Base-by-base conservation (phyloP, 1,140 invertebrate genomes). In the Micrasema longulum region DNA sequence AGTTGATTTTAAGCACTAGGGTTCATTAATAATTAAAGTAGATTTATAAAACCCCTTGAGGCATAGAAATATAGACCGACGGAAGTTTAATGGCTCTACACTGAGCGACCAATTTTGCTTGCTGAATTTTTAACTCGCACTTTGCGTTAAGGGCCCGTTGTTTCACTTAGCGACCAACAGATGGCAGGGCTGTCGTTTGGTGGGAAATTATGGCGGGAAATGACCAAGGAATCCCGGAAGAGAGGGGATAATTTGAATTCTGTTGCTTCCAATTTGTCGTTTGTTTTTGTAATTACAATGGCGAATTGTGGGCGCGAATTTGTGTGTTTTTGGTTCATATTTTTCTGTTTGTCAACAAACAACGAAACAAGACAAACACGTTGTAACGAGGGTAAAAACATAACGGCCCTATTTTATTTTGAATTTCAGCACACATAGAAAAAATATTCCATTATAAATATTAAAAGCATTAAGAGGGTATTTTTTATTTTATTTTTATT, bases 101-200 rank as follows among this genome's bases (percentile, higher is more conserved):
- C 18, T 2, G 47, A 20, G 50, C 26, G 50, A 53, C 23, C n/a
- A 53, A 53, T 26, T 53, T 53, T 11, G 48, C 20, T 11, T 18
- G 20, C 11, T 52, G 48, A 52, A 52, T 52, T 52, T 52, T 52
- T 52, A 52, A 52, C 23, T 52, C 6, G 11, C 48, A 52, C 48
- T 52, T 52, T 52, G 11, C 23, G 48, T 52, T 20, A 23, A 52
- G 48, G 11, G 48, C 48, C 16, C 48, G 48, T 16, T 7, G 43
- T 52, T 52, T 52, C 48, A 52, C 48, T 52, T 52, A 52, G 48
- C 48, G 48, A 20, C 7, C 48, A 52, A 20, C 18, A 20, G 48
- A 20, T 20, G 48, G 0, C 43, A 45, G 20, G 4, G 48, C 23
- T 11, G 20, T 11, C 48, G 16, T 52, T 52, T 18, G 20, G 20